Conservation (phyloP, 2,888 invertebrate genomes). For the Yponomeuta cagnagella region DNA sequence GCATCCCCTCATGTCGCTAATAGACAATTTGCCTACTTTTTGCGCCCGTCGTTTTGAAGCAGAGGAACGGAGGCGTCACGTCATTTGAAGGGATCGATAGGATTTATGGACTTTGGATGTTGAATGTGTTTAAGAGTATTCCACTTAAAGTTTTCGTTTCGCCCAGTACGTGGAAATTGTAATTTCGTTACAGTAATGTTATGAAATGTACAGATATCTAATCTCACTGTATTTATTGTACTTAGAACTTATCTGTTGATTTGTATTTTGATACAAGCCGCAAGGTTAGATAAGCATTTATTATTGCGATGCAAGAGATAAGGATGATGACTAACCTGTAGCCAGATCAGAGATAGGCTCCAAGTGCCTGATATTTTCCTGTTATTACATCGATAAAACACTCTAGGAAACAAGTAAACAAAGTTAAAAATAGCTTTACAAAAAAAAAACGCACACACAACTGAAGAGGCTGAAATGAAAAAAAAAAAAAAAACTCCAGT, state of each 20-base stretch:
- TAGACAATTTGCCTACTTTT: constrained; percentile 67
- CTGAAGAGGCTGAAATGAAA: background rate
- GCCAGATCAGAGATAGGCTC: background rate
- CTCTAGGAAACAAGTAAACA: background rate
- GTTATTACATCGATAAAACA: background rate
- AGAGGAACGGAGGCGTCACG: background rate
- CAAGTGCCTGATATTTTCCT: background rate
- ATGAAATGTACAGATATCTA: background rate
- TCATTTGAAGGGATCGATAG: constrained; percentile 5
- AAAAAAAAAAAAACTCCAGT: background rate
- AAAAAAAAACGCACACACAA: background rate
- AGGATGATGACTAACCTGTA: background rate
- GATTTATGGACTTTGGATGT: background rate
- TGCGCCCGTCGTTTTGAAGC: constrained; percentile 34
- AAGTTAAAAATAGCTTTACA: background rate
- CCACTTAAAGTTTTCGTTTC: too few relatives aligned
- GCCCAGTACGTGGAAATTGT: too few relatives aligned
- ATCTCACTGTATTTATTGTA: constrained; percentile 12
- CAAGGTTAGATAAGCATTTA: background rate
- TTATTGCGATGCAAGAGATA: background rate
- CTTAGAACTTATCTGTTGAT: constrained; percentile 6
- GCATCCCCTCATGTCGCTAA: constrained; percentile 49
- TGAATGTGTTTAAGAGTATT: too few relatives aligned
- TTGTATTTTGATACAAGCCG: constrained; percentile 4
- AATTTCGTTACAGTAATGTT: background rate